Conservation (phyloP, 2,797 vertebrate species). For the Lateolabrax maculatus region DNA sequence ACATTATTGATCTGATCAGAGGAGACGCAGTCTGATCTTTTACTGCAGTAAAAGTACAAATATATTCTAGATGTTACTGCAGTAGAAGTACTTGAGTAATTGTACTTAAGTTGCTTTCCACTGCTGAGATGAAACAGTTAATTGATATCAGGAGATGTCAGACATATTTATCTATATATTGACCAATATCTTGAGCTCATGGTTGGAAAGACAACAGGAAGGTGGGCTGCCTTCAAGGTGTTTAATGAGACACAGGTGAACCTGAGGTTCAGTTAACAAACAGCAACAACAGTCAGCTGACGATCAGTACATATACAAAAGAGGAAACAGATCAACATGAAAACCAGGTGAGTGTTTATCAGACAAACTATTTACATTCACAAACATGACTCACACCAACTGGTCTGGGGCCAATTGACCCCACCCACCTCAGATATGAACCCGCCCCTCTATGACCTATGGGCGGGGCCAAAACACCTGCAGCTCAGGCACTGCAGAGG, state of each 20-base stretch:
- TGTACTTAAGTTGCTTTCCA: too few species aligned
- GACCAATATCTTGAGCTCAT: too few species aligned
- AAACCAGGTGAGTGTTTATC: constrained; percentile 42
- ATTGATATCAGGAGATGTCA: too few species aligned
- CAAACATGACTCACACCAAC: constrained; percentile 34
- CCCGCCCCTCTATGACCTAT: background rate
- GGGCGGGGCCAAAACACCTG: constrained; percentile 30
- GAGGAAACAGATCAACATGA: constrained; percentile 51
- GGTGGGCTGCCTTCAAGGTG: constrained; percentile 57
- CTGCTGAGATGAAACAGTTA: too few species aligned
- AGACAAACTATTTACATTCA: constrained; percentile 83
- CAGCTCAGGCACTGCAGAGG: constrained; percentile 31
- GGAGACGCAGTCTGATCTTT: too few species aligned
- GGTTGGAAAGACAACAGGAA: too few species aligned
- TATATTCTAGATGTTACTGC: too few species aligned
- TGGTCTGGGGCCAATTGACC: background rate
- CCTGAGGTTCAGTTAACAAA: constrained; percentile 74
- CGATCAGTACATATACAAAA: constrained; percentile 71
- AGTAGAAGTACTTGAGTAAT: too few species aligned
- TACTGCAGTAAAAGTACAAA: too few species aligned
- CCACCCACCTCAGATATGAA: constrained; percentile 31
- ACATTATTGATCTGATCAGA: too few species aligned
- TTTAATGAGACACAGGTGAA: constrained; percentile 83
- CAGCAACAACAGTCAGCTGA: constrained; percentile 10
- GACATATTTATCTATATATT: too few species aligned